Conservation (phyloP, 2,113 vertebrate species). For the Camelus bactrianus region DNA sequence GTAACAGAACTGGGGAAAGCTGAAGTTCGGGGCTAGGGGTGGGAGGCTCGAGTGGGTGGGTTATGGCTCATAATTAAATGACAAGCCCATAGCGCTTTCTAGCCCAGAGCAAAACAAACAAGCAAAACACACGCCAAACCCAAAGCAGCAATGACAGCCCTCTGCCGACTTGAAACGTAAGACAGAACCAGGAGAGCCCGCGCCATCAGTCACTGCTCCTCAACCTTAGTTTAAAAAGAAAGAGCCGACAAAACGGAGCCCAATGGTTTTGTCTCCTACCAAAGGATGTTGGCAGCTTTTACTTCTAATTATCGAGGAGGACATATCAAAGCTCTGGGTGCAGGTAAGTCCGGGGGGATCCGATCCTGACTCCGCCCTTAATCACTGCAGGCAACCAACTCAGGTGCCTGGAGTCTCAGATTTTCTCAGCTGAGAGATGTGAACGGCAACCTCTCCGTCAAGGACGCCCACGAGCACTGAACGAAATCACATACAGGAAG, state of each 20-base stretch:
- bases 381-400: background rate
- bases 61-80: background rate
- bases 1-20: constrained; percentile 38
- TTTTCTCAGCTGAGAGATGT: background rate
- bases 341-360: background rate
- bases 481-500: accelerated
- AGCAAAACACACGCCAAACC: background rate
- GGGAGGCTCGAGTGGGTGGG: background rate
- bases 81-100: background rate
- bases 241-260: background rate
- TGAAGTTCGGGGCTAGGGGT: background rate
- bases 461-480: background rate
- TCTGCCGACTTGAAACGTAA: background rate
- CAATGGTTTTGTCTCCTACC: background rate
- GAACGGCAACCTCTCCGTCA: background rate
- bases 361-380: accelerated
- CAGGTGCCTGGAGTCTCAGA: background rate
- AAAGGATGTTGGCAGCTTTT: background rate
- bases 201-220: background rate
- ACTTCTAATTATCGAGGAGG: background rate
- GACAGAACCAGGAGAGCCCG: background rate
- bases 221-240: background rate
- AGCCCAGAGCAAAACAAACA: background rate
- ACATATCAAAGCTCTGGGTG: background rate
- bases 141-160: accelerated